Base-by-base conservation (phyloP, 2,113 vertebrate genomes). In the Astur gentilis region DNA sequence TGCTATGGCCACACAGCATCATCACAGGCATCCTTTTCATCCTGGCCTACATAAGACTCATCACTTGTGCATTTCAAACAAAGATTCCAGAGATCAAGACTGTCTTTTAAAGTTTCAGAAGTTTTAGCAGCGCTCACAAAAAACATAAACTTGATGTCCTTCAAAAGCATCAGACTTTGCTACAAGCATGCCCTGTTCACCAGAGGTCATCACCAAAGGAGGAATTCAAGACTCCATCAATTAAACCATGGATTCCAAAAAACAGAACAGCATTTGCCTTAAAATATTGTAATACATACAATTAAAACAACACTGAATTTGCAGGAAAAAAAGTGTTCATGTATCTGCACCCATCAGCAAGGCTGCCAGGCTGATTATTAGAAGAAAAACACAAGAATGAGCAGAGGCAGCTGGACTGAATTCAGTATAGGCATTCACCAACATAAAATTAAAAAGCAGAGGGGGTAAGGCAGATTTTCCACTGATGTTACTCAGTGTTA, bases 381-480 rank as follows among this genome's bases (percentile, higher is more conserved):
- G 31, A 81, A 70, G 13, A 50, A 78, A 92, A 90, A 25, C 7
- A 58, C 5, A 73, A 25, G 25, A 88, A 82, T 8, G 5, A 89
- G 42, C 25, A 50, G 36, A 91, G 15, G 25, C 64, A 76, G 18
- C 9, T 78, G 57, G 47, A 79, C 31, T 55, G 32, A 91, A 47
- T 64, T 87, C 32, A 69, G 26, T 26, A 40, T 0, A 81, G 11
- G 25, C 38, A 58, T 60, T 45, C 57, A 70, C 44, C 29, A 77
- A 61, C 6, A 40, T 8, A 87, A 92, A 87, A 95, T 94, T 81
- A 82, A 89, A 93, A 97, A 66, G 50, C 76, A 96, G 40, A 83
- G 19, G 6, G 15, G 4, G 11, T 45, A 69, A 3, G 0, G 36
- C 27, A 90, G 67, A 87, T 76, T 89, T 91, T 94, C 67, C 89